Percentiles rank a stretch among this genome's conserved stretches.
Evolutionary conservation across 2,888 invertebrate genomes (phyloP).

Genomic region (Lasioglossum leucozonium): DNA sequence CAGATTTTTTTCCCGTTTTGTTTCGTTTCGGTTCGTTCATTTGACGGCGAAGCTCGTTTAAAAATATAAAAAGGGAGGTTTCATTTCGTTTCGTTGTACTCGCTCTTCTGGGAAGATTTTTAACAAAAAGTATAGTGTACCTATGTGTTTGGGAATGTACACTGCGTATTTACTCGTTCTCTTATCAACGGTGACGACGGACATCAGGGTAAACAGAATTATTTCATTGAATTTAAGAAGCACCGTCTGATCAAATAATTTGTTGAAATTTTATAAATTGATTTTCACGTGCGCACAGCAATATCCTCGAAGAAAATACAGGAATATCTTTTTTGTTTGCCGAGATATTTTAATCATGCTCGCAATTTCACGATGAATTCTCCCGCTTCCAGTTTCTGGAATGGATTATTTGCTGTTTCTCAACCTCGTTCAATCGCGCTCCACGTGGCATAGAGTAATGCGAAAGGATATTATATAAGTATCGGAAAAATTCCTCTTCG

Average conservation of each 20-base stretch:
- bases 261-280: not conserved
- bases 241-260: not conserved
- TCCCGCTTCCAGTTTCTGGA: no score
- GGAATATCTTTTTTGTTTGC: not conserved
- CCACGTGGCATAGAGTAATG: not conserved
- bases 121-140: not conserved
- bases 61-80: not conserved
- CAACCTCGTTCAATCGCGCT: no score
- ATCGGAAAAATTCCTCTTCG: not conserved
- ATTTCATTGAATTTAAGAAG: no score
- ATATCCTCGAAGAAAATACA: no score
- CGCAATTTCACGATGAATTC: not conserved
- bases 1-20: not conserved
- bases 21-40: not conserved
- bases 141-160: not conserved
- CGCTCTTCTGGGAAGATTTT: not conserved
- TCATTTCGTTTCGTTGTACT: not conserved
- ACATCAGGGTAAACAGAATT: no score
- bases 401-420: no score
- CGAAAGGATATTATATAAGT: not conserved
- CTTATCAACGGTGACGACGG: no score
- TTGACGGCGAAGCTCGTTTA: not conserved
- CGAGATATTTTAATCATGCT: not conserved
- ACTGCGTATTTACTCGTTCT: no score
- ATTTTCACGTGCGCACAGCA: no score